Percentiles rank a stretch among this genome's conserved stretches.
Conservation (phyloP, 53 echinoderm and acorn worm species). For the Paelopatides confundens region DNA sequence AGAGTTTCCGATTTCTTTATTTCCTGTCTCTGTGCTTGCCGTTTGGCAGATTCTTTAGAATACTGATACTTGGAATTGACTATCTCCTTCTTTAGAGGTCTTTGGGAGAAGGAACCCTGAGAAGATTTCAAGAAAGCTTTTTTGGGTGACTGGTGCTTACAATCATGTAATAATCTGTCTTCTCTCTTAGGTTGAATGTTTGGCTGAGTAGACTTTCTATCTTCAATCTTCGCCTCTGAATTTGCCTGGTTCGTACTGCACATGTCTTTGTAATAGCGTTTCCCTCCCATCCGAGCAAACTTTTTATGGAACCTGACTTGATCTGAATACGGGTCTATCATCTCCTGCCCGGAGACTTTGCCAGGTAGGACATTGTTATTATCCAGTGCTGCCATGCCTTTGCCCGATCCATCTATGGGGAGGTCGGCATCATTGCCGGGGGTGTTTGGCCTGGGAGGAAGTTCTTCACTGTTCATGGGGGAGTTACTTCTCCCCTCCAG, state of each 20-base stretch:
- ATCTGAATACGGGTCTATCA: constrained; percentile 40
- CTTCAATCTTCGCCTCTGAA: constrained; percentile 3
- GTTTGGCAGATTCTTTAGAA: constrained; percentile 7
- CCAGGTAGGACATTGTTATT: constrained; percentile 25
- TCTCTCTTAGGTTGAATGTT: constrained; percentile 46
- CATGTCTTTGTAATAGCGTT: constrained; percentile 73
- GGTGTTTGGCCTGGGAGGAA: constrained; percentile 74
- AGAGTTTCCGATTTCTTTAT: not conserved
- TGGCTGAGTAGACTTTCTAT: constrained; percentile 42
- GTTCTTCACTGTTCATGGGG: constrained; percentile 61
- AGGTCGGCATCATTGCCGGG: constrained; percentile 71
- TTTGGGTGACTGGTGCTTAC: constrained; percentile 61
- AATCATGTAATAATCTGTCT: constrained; percentile 7
- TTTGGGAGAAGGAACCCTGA: constrained; percentile 41
- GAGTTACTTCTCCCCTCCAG: constrained; percentile 11
- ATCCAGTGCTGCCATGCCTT: not conserved
- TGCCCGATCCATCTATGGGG: not conserved
- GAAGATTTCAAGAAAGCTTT: constrained; percentile 49
- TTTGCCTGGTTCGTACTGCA: constrained; percentile 51
- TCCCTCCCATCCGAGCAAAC: constrained; percentile 92
- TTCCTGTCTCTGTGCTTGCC: not conserved
- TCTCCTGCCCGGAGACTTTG: constrained; percentile 18
- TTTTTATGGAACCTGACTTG: constrained; percentile 96
- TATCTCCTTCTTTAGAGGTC: constrained; percentile 49
- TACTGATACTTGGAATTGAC: constrained; percentile 20